phyloP scores from a whole-genome alignment of 2,113 vertebrate species.

The Platycercus adscitus region DNA sequence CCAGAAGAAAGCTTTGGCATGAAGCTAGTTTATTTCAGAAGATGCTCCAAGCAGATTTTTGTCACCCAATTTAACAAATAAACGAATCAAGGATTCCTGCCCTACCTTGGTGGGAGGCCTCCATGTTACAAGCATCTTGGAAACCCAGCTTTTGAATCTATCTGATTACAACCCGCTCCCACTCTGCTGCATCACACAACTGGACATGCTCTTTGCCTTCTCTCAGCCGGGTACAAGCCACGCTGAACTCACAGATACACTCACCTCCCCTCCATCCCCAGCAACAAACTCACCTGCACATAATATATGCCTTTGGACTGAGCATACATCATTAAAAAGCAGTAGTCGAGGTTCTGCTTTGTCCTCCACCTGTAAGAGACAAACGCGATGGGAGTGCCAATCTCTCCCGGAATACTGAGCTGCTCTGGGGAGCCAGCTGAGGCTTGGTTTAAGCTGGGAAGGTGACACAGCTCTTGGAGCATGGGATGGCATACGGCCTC shows the following conservation, averaged over 20 bases:
- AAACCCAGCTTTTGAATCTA: not conserved
- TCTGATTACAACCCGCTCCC: not conserved
- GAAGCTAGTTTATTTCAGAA: not conserved
- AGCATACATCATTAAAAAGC: slow-evolving; percentile 99
- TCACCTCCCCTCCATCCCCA: not conserved
- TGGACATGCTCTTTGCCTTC: not conserved
- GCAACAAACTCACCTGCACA: slow-evolving; percentile 81
- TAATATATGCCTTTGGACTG: slow-evolving; percentile 98
- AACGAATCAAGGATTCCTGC: not conserved
- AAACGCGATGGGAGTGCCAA: rapidly evolving
- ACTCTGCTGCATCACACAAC: not conserved
- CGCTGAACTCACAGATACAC: not conserved
- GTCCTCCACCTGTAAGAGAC: slow-evolving; percentile 90
- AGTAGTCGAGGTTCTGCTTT: slow-evolving; percentile 98
- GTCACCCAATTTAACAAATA: not conserved
- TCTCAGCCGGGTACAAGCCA: not conserved
- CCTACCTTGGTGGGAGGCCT: not conserved
- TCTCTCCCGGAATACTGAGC: not conserved
- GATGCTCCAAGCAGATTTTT: not conserved
- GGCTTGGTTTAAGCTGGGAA: not conserved
- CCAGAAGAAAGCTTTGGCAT: not conserved
- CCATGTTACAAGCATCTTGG: not conserved
- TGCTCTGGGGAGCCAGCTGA: not conserved
- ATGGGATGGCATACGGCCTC: not conserved
- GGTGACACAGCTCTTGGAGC: not conserved